These are phyloP conservation scores for Plectropomus leopardus DNA, from an alignment of 2,113 vertebrate species.

Conservation along the genomic window DNA sequence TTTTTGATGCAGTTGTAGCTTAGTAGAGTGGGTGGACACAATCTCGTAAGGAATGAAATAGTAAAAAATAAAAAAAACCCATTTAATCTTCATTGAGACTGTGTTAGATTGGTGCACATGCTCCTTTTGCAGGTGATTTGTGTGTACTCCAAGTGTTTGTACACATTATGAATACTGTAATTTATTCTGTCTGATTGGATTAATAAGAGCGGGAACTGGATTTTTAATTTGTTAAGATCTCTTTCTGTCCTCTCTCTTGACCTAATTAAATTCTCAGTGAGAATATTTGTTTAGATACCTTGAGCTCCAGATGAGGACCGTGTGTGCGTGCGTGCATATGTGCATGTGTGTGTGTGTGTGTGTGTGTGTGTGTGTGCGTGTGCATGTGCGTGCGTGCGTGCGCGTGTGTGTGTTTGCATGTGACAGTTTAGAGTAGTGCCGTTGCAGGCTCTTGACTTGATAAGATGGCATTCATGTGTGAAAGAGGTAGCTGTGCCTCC, in stretches of 20 bases:
- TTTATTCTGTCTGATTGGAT: constrained; percentile 54
- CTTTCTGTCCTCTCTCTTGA: constrained; percentile 26
- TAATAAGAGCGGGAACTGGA: constrained; percentile 37
- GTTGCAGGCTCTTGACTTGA: constrained; percentile 1
- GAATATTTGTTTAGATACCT: constrained; percentile 36
- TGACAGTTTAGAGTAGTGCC: neutral
- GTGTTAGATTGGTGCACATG: neutral
- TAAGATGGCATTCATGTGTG: constrained; percentile 32
- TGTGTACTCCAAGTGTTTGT: neutral
- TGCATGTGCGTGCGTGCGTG: neutral
- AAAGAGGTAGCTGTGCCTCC: constrained; percentile 5
- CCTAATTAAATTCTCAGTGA: constrained; percentile 48
- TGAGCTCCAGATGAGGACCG: neutral
- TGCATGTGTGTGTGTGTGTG: neutral
- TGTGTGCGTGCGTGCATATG: neutral
- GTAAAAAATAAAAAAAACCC: neutral
- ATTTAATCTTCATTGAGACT: neutral
- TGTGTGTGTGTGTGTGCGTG: constrained; percentile 6
- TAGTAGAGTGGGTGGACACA: neutral
- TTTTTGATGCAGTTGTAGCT: neutral
- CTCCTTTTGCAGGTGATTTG: neutral
- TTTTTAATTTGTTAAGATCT: constrained; percentile 41
- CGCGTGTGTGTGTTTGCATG: constrained; percentile 1
- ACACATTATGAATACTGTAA: constrained; percentile 11
- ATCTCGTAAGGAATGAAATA: neutral